phyloP scores from a whole-genome alignment of 1,140 invertebrate species.

The Dufourea novaeangliae region DNA sequence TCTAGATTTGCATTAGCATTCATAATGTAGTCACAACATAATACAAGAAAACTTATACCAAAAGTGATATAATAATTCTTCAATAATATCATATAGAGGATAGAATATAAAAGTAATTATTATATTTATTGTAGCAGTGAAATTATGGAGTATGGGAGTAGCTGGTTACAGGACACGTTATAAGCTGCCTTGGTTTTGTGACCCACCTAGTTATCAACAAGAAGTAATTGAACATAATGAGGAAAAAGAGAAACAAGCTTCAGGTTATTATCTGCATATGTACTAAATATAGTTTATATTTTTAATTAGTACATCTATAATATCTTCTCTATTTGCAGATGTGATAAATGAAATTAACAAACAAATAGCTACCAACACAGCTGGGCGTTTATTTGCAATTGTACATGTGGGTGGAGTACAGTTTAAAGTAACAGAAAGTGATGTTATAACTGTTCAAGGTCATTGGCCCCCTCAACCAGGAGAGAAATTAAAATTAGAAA shows the following conservation, averaged over 20 bases:
- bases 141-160: conserved; percentile 38
- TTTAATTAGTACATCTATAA: background rate
- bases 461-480: conserved; percentile 92
- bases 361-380: conserved; percentile 81
- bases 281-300: conserved; percentile 39
- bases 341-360: conserved; percentile 83
- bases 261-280: conserved; percentile 49
- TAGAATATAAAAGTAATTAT: background rate
- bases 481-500: conserved; percentile 92
- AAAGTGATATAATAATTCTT: background rate
- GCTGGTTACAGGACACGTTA: conserved; percentile 9
- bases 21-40: too few species aligned
- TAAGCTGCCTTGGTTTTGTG: conserved; percentile 68
- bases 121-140: conserved; percentile 31
- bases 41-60: background rate
- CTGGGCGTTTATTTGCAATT: conserved; percentile 92
- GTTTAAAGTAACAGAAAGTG: conserved; percentile 93
- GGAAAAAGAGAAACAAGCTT: conserved; percentile 66
- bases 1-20: too few species aligned
- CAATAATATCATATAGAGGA: too few species aligned
- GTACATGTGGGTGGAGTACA: conserved; percentile 92
- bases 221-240: conserved; percentile 63
- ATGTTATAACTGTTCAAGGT: conserved; percentile 91
- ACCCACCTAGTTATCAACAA: conserved; percentile 48
- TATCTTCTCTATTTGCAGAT: conserved; percentile 64